Evolutionary conservation across 2,113 vertebrate genomes (phyloP).

Genomic region (Archilochus colubris): DNA sequence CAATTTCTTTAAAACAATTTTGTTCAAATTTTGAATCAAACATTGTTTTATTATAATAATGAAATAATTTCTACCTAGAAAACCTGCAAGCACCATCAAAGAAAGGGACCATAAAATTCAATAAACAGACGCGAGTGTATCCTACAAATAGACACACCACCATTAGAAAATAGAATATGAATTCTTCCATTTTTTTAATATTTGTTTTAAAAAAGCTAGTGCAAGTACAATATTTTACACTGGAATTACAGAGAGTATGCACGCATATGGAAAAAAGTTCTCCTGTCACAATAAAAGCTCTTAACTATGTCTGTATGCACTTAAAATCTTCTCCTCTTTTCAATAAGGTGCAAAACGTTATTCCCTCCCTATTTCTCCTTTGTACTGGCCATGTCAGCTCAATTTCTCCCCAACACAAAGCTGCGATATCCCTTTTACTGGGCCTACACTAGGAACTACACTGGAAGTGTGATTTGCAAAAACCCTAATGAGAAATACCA

Average conservation of each 20-base stretch:
- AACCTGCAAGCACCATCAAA: slow-evolving; percentile 99
- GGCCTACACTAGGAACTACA: slow-evolving; percentile 66
- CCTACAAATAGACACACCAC: slow-evolving; percentile 95
- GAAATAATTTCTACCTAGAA: slow-evolving; percentile 97
- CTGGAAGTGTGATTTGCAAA: slow-evolving; percentile 68
- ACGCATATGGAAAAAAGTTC: slow-evolving; percentile 91
- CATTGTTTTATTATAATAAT: slow-evolving; percentile 97
- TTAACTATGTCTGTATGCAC: slow-evolving; percentile 88
- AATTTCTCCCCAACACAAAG: slow-evolving; percentile 74
- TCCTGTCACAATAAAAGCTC: slow-evolving; percentile 90
- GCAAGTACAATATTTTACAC: slow-evolving; percentile 98
- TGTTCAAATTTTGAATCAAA: slow-evolving; percentile 97
- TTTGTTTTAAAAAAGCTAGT: slow-evolving; percentile 96
- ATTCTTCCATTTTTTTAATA: slow-evolving; percentile 91
- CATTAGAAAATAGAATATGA: slow-evolving; percentile 96
- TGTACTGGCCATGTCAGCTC: slow-evolving; percentile 82
- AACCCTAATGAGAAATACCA: slow-evolving; percentile 18
- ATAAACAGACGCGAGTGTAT: slow-evolving; percentile 94
- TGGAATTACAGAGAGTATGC: slow-evolving; percentile 95
- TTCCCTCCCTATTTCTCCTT: slow-evolving; percentile 83
- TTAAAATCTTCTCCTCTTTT: slow-evolving; percentile 84
- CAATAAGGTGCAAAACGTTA: slow-evolving; percentile 91
- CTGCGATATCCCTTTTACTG: slow-evolving; percentile 74
- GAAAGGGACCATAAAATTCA: slow-evolving; percentile 97
- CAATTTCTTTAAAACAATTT: slow-evolving; percentile 97